These are phyloP conservation scores for Emydocephalus ijimae DNA, from an alignment of 2,113 vertebrate genomes.

Conservation along the genomic window DNA sequence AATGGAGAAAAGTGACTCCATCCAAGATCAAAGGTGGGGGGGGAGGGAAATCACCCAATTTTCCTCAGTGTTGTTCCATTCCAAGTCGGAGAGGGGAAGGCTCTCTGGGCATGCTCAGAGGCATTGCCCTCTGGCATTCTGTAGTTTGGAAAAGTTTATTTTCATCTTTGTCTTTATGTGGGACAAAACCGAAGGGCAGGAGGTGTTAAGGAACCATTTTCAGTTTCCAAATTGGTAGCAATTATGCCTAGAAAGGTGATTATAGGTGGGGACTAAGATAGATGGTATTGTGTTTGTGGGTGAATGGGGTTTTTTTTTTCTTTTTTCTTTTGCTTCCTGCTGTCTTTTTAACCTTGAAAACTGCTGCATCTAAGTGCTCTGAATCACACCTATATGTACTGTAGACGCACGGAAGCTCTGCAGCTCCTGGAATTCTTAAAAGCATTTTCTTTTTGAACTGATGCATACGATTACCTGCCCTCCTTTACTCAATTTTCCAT, in stretches of 20 bases:
- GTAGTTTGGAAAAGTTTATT: too few species aligned
- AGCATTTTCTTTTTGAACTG: neutral
- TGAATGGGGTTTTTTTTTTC: neutral
- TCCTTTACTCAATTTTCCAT: neutral
- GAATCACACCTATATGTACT: neutral
- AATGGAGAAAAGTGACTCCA: too few species aligned
- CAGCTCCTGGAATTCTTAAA: neutral
- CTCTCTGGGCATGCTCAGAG: neutral
- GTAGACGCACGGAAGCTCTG: neutral
- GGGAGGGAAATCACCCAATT: neutral
- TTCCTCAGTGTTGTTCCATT: neutral
- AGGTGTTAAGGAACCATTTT: too few species aligned
- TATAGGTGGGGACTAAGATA: too few species aligned
- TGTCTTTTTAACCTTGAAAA: neutral
- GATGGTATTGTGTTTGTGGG: neutral
- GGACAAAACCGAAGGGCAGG: too few species aligned
- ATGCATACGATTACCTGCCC: neutral
- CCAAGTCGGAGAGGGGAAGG: neutral
- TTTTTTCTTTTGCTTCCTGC: rapidly evolving
- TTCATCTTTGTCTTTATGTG: too few species aligned
- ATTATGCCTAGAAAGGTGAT: too few species aligned
- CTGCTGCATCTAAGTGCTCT: neutral
- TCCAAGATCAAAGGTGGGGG: too few species aligned
- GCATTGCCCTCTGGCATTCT: neutral
- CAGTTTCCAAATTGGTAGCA: too few species aligned